Evolutionary conservation across 2,888 invertebrate species (phyloP), one percentile per base, ranked within the genome.

Genomic region (Orthosia gothica): DNA sequence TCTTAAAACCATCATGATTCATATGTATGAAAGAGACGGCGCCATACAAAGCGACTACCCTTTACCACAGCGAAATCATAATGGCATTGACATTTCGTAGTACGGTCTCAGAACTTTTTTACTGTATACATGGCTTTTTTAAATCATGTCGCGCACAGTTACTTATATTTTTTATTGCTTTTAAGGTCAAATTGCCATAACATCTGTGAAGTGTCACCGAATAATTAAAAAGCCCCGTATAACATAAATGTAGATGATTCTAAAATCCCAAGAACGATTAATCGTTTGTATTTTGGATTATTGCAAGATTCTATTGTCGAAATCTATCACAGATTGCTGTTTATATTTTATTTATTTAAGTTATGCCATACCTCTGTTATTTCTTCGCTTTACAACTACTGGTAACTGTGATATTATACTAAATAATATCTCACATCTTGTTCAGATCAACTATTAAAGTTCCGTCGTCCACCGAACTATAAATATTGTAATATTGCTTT

Each of bases 401-500:
- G 49, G 40, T 62, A 50, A 70, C 79, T 83, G 74, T 79, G 83
- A 79, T 82, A 82, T 64, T 70, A 40, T 49, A 54, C 62, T 54
- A 54, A 57, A 57, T 71, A 62, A 64, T 68, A 64, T 75, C 69
- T 18, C 49, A 23, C 40, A 3, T 49, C 64, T 61, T 57, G 49
- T 65, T 67, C 64, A 52, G 20, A 76, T 57, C 68, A 58, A 49
- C 23, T n/a, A 54, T 49, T 59, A 23, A 61, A 64, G 16, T 50
- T 62, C 58, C 65, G 52, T 74, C 74, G 74, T 80, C 82, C 83
- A 84, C 80, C 66, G 77, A 81, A 67, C 63, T 86, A 87, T 87
- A 86, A 72, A 86, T 86, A 87, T 72, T 83, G 83, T 88, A 74
- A 75, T 50, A 58, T 63, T 76, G 68, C 58, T 68, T 61, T 78